Percentiles rank a stretch among this genome's conserved stretches.
phyloP scores from a whole-genome alignment of 1,140 invertebrate species.

The Formica selysi region DNA sequence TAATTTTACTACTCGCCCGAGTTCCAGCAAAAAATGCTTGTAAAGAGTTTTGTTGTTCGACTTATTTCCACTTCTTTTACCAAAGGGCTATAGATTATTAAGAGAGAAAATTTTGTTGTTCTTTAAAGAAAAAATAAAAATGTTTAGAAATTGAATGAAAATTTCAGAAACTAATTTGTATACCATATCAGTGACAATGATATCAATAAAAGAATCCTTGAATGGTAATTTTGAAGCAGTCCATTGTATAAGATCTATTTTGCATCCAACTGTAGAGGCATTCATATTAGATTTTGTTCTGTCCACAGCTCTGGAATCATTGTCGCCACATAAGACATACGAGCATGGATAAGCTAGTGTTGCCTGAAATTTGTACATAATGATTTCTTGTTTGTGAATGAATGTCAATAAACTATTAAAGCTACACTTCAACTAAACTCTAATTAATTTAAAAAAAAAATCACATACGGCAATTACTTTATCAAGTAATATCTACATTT shows the following conservation, averaged over 20 bases:
- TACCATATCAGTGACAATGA: conserved; percentile 88
- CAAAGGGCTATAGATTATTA: conserved; percentile 86
- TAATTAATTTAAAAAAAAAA: no score
- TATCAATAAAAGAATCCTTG: conserved; percentile 86
- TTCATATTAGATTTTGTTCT: conserved; percentile 84
- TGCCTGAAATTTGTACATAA: conserved; percentile 77
- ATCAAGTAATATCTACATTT: no score
- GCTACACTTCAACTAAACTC: no score
- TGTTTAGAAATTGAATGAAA: not conserved
- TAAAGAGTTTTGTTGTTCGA: conserved; percentile 87
- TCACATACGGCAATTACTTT: no score
- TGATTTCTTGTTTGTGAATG: not conserved
- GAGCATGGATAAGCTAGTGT: conserved; percentile 83
- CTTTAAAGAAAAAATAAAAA: not conserved
- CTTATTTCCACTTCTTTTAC: conserved; percentile 87
- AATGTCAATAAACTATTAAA: conserved; percentile 12
- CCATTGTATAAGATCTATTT: conserved; percentile 85
- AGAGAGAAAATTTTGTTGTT: not conserved
- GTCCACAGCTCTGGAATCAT: conserved; percentile 83
- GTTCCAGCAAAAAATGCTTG: conserved; percentile 85
- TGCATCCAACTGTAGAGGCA: conserved; percentile 73
- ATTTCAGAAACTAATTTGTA: conserved; percentile 51
- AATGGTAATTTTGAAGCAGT: conserved; percentile 86
- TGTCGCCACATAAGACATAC: conserved; percentile 86
- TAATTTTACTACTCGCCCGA: conserved; percentile 84